phyloP scores from a whole-genome alignment of 64 coral and sea anemone species.

The Montipora sp. region DNA sequence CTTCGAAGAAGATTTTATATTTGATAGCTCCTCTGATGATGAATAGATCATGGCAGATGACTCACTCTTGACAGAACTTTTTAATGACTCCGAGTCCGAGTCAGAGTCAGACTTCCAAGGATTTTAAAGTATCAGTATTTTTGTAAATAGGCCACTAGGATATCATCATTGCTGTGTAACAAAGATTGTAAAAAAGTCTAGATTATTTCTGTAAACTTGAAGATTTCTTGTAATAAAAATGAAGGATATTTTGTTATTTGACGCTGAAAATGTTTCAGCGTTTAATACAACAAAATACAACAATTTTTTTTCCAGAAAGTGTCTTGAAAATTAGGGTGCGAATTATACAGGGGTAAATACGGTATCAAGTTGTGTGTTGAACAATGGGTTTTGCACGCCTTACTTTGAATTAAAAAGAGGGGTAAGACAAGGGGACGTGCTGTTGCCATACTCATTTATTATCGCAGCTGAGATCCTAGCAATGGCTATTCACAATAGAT shows the following conservation, averaged over 20 bases:
- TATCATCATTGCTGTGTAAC: background rate
- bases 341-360: background rate
- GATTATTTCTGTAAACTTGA: constrained; percentile 1
- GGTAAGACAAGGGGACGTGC: too few relatives aligned
- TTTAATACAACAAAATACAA: too few relatives aligned
- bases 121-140: background rate
- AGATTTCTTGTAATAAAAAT: constrained; percentile 7
- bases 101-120: background rate
- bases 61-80: background rate
- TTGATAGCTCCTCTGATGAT: background rate
- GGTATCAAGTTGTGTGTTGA: background rate
- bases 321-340: constrained; percentile 3
- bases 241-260: background rate
- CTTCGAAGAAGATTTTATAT: background rate
- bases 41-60: background rate
- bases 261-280: background rate
- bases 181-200: constrained; percentile 8
- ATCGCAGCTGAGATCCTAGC: too few relatives aligned
- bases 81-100: background rate
- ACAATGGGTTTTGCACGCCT: too few relatives aligned
- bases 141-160: too few relatives aligned
- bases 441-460: too few relatives aligned
- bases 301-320: background rate
- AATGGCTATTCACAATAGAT: too few relatives aligned
- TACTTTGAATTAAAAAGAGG: too few relatives aligned